Conservation (phyloP, 1,140 invertebrate species). For the Drosophila truncata region DNA sequence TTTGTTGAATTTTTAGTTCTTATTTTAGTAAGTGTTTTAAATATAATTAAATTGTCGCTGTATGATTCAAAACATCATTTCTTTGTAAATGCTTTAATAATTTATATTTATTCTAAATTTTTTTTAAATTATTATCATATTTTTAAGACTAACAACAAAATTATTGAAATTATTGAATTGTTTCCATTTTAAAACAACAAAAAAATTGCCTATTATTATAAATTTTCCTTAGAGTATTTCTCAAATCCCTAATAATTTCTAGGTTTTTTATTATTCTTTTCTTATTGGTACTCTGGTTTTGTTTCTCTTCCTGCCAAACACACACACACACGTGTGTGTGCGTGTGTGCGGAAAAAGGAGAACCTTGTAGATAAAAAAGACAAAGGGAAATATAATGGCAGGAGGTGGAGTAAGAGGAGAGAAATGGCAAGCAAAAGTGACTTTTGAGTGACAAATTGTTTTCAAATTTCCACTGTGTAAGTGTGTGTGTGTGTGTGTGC, state of each 20-base stretch:
- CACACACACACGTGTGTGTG: constrained; percentile 24
- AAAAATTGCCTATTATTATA: neutral
- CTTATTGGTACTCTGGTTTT: constrained; percentile 67
- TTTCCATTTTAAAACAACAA: neutral
- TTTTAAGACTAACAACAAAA: neutral
- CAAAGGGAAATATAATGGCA: constrained; percentile 10
- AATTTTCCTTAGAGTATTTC: neutral
- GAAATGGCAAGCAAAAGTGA: constrained; percentile 63
- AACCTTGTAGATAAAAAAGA: constrained; percentile 21
- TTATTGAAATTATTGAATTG: neutral
- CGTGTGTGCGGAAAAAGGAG: constrained; percentile 24
- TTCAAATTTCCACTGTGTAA: constrained; percentile 69
- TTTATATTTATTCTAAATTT: neutral
- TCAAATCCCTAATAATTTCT: neutral
- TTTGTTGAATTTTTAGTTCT: neutral
- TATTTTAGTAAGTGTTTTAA: neutral
- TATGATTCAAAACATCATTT: too few species aligned
- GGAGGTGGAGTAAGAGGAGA: constrained; percentile 5
- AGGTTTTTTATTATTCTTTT: neutral
- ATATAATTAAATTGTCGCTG: too few species aligned
- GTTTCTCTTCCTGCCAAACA: constrained; percentile 44
- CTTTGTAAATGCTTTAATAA: neutral
- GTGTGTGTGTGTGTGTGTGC: constrained; percentile 23
- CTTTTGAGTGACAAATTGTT: constrained; percentile 84
- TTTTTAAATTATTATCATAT: neutral